Evolutionary conservation across 1,140 invertebrate genomes (phyloP).

Genomic region (Helicoverpa zea): DNA sequence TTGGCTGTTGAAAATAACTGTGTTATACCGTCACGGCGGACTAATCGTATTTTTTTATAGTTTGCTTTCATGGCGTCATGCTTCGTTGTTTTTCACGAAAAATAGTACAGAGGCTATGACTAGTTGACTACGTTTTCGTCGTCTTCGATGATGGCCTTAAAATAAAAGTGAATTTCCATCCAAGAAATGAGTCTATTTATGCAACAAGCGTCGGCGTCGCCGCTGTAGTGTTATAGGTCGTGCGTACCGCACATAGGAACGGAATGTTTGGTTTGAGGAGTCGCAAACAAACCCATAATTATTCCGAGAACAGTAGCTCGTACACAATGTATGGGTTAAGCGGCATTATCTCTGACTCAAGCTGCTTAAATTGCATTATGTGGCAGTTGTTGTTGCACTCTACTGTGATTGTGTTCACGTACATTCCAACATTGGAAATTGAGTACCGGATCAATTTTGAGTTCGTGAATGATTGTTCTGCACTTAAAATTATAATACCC

Average conservation of each 20-base stretch:
- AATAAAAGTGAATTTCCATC: constrained; percentile 81
- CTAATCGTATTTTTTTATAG: constrained; percentile 52
- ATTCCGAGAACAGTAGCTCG: constrained; percentile 72
- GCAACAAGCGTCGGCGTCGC: constrained; percentile 74
- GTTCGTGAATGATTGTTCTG: background rate
- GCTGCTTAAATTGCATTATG: constrained; percentile 44
- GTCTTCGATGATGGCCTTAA: constrained; percentile 67
- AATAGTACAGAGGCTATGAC: constrained; percentile 64
- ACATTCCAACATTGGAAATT: background rate
- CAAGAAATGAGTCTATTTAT: constrained; percentile 83
- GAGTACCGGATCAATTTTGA: constrained; percentile 11
- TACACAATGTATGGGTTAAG: constrained; percentile 69
- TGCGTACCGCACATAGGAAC: constrained; percentile 70
- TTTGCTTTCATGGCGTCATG: constrained; percentile 57
- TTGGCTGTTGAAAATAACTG: constrained; percentile 38
- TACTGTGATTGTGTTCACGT: constrained; percentile 22
- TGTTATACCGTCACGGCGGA: constrained; percentile 30
- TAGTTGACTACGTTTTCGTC: constrained; percentile 55
- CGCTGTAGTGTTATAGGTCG: constrained; percentile 69
- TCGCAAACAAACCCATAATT: constrained; percentile 81
- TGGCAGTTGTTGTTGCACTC: constrained; percentile 33
- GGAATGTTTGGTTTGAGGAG: constrained; percentile 82
- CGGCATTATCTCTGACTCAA: constrained; percentile 57
- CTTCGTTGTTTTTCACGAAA: constrained; percentile 61
- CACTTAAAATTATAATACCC: constrained; percentile 8